These are phyloP conservation scores for Crax fasciolata DNA, from an alignment of 2,797 vertebrate species.

Conservation along the genomic window DNA sequence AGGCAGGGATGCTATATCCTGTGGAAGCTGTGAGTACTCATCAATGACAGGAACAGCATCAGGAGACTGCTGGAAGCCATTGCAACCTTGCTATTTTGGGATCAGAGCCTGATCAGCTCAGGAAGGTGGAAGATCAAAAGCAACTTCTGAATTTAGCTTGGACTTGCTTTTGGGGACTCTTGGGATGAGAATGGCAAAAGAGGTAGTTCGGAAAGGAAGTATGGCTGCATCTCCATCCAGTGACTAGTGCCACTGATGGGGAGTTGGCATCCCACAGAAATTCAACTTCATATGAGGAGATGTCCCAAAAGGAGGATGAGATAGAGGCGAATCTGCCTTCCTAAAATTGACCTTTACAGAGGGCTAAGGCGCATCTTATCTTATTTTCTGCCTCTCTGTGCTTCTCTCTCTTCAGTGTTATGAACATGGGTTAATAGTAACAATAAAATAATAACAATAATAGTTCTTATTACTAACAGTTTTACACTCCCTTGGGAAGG, in stretches of 20 bases:
- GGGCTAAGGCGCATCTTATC: not conserved
- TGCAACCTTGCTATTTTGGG: not conserved
- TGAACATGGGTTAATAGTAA: not conserved
- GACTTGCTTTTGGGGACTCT: not conserved
- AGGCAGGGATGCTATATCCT: not conserved
- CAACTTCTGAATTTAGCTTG: not conserved
- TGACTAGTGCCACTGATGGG: not conserved
- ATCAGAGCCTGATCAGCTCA: not conserved
- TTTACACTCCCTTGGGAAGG: not conserved
- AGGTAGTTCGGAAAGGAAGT: not conserved
- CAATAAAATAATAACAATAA: not conserved
- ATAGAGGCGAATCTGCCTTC: not conserved
- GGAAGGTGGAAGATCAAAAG: slow-evolving; percentile 45
- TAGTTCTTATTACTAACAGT: not conserved
- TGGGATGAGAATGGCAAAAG: not conserved
- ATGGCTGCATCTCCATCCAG: slow-evolving; percentile 12
- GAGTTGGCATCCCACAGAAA: not conserved
- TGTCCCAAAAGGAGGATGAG: not conserved
- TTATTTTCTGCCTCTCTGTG: not conserved
- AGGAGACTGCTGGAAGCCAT: not conserved
- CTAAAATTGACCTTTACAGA: not conserved
- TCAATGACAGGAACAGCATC: not conserved
- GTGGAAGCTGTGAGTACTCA: not conserved
- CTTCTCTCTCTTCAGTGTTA: not conserved
- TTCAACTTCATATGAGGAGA: not conserved